A percentile compares a stretch with the other conserved stretches of the same genome.
Evolutionary conservation across 1,140 invertebrate genomes (phyloP).

Genomic region (Ctenoplectra terminalis): DNA sequence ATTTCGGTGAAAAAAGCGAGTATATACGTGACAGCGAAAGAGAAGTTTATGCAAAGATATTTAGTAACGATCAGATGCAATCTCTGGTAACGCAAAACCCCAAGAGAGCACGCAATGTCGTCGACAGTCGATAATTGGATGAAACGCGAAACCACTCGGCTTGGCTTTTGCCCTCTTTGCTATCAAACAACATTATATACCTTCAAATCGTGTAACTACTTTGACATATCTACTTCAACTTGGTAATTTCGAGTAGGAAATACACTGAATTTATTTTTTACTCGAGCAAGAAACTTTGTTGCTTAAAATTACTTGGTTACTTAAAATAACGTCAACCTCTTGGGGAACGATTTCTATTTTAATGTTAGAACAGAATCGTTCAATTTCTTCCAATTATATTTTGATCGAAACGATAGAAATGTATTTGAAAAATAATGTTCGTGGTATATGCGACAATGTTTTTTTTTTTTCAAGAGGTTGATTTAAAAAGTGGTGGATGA

Average conservation of each 20-base stretch:
- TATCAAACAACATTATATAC: slow-evolving; percentile 12
- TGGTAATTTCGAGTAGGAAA: background rate
- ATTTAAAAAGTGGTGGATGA: background rate
- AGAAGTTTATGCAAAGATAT: background rate
- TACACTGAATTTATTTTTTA: background rate
- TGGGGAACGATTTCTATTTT: no score
- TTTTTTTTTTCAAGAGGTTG: background rate
- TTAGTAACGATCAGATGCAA: slow-evolving; percentile 22
- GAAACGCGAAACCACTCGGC: slow-evolving; percentile 45
- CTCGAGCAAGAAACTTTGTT: background rate
- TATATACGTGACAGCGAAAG: background rate
- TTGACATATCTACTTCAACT: slow-evolving; percentile 31
- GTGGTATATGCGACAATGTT: no score
- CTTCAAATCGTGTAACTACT: slow-evolving; percentile 20
- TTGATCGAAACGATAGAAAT: no score
- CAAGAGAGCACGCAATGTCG: slow-evolving; percentile 25
- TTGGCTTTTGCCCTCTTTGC: slow-evolving; percentile 10
- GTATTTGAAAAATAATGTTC: no score
- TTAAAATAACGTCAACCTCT: no score
- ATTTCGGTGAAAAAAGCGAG: no score
- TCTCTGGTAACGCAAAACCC: slow-evolving; percentile 40
- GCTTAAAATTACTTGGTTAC: background rate
- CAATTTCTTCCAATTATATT: no score
- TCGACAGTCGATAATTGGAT: slow-evolving; percentile 61
- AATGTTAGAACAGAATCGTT: no score